A percentile compares a stretch with the other conserved stretches of the same genome.
These are phyloP conservation scores for Chaitophorus viminalis DNA, from an alignment of 2,888 invertebrate species.

Conservation along the genomic window DNA sequence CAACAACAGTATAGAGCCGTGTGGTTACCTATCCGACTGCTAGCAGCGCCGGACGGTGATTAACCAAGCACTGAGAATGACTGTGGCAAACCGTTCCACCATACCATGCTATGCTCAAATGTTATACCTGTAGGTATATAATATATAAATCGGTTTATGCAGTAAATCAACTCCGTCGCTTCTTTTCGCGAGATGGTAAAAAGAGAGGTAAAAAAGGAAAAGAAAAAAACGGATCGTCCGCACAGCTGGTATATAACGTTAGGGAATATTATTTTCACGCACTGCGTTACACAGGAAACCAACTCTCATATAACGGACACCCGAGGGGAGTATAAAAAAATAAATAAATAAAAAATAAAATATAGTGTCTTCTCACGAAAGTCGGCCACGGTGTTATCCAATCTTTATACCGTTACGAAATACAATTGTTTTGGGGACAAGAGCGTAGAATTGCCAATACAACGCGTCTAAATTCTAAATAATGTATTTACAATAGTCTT, in stretches of 20 bases:
- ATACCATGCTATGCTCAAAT: too few relatives aligned
- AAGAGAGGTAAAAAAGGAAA: not conserved
- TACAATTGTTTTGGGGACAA: not conserved
- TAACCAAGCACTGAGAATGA: too few relatives aligned
- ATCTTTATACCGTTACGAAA: not conserved
- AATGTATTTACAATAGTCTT: not conserved
- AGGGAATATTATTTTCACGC: not conserved
- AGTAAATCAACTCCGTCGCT: constrained; percentile 21
- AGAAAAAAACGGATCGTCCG: not conserved
- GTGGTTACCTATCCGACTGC: too few relatives aligned
- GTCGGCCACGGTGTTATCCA: not conserved
- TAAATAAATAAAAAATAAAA: not conserved
- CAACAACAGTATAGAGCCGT: too few relatives aligned
- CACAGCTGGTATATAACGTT: not conserved
- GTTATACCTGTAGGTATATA: not conserved
- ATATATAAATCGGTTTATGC: constrained; percentile 28
- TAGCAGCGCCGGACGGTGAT: too few relatives aligned
- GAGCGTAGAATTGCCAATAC: not conserved
- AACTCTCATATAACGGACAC: not conserved
- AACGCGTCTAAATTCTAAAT: not conserved
- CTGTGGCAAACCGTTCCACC: too few relatives aligned
- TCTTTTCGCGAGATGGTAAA: not conserved
- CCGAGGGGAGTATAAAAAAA: not conserved
- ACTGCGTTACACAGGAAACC: not conserved
- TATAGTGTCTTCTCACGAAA: not conserved